Evolutionary conservation across 2,888 invertebrate genomes (phyloP), one percentile per base, ranked within the genome.

Genomic region (Dynastes grantii): DNA sequence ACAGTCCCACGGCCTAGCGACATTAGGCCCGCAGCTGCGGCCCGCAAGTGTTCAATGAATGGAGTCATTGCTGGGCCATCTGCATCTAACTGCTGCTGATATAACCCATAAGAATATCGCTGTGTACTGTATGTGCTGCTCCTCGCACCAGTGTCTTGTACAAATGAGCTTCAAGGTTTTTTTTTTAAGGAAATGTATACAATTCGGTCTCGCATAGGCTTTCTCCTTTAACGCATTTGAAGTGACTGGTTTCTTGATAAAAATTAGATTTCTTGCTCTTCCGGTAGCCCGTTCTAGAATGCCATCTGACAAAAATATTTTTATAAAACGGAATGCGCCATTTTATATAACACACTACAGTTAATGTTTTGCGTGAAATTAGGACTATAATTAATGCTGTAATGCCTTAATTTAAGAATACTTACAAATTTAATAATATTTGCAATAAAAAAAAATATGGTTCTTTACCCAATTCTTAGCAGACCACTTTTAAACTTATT

Each of bases 1-100:
- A 81, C 79, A 80, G 84, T 84, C 85, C 83, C 84, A 83, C 84
- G 85, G 85, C 83, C 82, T 80, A 75, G 83, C 81, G 82, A 81
- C 84, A 85, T 85, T 83, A 83, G 84, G 83, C 83, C 83, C 81
- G 84, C 86, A 86, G 86, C 86, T 86, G 86, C 83, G 83, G 83
- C 85, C 83, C 85, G 85, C 86, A 86, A 86, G 86, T 86, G 86
- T 86, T 85, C 86, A 85, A 84, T 85, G 84, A 85, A 85, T 83
- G 84, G 82, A 80, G 82, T 82, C 80, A 82, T 83, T 84, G 82
- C 82, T 79, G 76, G 79, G 77, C 78, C 80, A 80, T 80, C 80
- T 82, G 80, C 79, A 79, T 79, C 77, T 71, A 76, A 79, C 76
- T 75, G 77, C 79, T 77, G 79, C 79, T 79, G 79, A 79, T 79